Conservation (phyloP, 2,797 vertebrate genomes). For the Ctenochaetus hawaiiensis region DNA sequence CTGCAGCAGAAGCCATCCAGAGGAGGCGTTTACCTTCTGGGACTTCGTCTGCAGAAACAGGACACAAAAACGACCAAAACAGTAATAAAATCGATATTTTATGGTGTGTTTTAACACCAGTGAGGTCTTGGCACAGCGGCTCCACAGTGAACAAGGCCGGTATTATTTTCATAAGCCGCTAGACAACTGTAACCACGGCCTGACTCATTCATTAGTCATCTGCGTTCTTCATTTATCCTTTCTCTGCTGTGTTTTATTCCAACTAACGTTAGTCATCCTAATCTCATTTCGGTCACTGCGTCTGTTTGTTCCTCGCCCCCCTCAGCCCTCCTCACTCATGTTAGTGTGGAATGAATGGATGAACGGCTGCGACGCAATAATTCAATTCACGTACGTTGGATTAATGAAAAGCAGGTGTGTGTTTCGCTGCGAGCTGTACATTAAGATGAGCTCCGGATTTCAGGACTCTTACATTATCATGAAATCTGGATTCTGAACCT, state of each 20-base stretch:
- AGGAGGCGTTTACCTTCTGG: slow-evolving; percentile 27
- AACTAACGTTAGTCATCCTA: slow-evolving; percentile 43
- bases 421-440: slow-evolving; percentile 31
- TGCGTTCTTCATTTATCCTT: slow-evolving; percentile 27
- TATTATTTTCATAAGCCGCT: slow-evolving; percentile 19
- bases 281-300: slow-evolving; percentile 44
- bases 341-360: slow-evolving; percentile 43
- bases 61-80: slow-evolving; percentile 16
- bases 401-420: slow-evolving; percentile 56
- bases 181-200: slow-evolving; percentile 5
- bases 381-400: slow-evolving; percentile 26
- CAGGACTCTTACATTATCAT: slow-evolving; percentile 4
- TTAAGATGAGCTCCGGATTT: slow-evolving; percentile 25
- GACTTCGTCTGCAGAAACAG: slow-evolving; percentile 48
- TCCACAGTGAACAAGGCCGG: neutral
- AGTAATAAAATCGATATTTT: slow-evolving; percentile 27
- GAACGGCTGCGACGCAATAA: slow-evolving; percentile 45
- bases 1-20: slow-evolving; percentile 7
- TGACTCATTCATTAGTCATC: slow-evolving; percentile 38
- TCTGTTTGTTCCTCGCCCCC: slow-evolving; percentile 11
- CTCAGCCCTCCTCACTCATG: neutral
- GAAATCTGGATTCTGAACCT: slow-evolving; percentile 35
- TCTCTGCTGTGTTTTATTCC: slow-evolving; percentile 31
- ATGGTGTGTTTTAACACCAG: slow-evolving; percentile 7
- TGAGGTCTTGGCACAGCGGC: neutral